A percentile compares a stretch with the other conserved stretches of the same genome.
These are phyloP conservation scores for Pararge aegeria DNA, from an alignment of 1,140 invertebrate species.

Conservation along the genomic window DNA sequence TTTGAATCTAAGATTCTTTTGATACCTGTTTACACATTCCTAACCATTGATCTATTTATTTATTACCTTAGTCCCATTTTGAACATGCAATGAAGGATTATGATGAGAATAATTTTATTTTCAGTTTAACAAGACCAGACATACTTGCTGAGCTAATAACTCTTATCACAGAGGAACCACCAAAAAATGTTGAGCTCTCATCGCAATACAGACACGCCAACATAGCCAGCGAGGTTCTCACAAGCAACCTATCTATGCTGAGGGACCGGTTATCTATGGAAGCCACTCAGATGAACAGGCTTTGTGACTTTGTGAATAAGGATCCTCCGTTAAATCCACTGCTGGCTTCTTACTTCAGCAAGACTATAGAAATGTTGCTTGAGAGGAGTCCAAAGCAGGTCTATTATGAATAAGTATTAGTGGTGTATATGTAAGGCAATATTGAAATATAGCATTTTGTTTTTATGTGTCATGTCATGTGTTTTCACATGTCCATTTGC, in stretches of 20 bases:
- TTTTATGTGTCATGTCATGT: too few species aligned
- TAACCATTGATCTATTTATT: too few species aligned
- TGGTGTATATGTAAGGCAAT: too few species aligned
- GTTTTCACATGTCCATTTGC: too few species aligned
- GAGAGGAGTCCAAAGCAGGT: conserved; percentile 84
- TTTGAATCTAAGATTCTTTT: too few species aligned
- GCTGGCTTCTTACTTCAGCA: conserved; percentile 97
- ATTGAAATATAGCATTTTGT: too few species aligned
- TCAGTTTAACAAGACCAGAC: conserved; percentile 90
- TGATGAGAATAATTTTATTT: conserved; percentile 41
- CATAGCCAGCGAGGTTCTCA: conserved; percentile 96
- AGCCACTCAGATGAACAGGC: conserved; percentile 87
- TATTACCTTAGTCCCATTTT: too few species aligned
- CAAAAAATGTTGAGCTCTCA: conserved; percentile 87
- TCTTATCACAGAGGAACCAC: conserved; percentile 92
- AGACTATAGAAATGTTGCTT: conserved; percentile 93
- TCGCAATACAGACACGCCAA: conserved; percentile 94
- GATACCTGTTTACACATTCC: too few species aligned
- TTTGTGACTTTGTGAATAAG: conserved; percentile 94
- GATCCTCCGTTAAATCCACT: conserved; percentile 95
- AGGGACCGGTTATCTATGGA: conserved; percentile 92
- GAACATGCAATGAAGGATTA: too few species aligned
- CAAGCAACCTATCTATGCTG: conserved; percentile 88
- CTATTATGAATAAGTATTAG: conserved; percentile 2
- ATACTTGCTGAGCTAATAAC: conserved; percentile 92